Base-by-base conservation (phyloP, 2,113 vertebrate species). In the Morone chrysops region DNA sequence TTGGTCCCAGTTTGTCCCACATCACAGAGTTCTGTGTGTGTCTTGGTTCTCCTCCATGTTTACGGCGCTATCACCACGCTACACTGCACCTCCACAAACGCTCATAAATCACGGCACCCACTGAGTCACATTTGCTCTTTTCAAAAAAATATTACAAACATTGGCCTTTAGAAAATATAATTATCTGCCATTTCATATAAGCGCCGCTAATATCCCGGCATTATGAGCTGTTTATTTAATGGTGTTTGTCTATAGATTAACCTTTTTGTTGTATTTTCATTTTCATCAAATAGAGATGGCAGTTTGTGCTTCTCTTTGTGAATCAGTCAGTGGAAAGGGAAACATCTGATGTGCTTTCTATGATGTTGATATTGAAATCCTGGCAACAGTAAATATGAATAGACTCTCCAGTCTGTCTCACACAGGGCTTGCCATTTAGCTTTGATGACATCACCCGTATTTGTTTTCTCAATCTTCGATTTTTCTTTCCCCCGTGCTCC, bases 111-210 rank as follows among this genome's bases (percentile, higher is more conserved):
- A 95, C 82, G 47, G 81, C 81, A 31, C 56, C 69, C 79, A 14
- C 80, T 10, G 41, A 90, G 87, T 92, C 92, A 91, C 89, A 83
- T 78, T 84, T 93, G 92, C 91, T 93, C 92, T 94, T 93, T 94
- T 93, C 88, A 94, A 91, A 93, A 90, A 91, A 93, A 89, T 90
- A 93, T 93, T 93, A 90, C 92, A 94, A 93, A 92, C 91, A 83
- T 50, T 92, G 90, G 92, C 93, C 92, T 94, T 94, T 93, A 66
- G 75, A 54, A 90, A 89, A 90, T 88, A 91, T 93, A 92, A 93
- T 93, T 87, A 92, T 91, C 82, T 93, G 92, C 83, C 85, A 50
- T 92, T 81, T 89, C 86, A 75, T 59, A 89, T 86, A 86, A 90
- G 88, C 82, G 31, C 61, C 0, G 68, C 80, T 83, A 86, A 78